A percentile compares a stretch with the other conserved stretches of the same genome.
Conservation (phyloP, 2,113 vertebrate species). For the Alces alces region DNA sequence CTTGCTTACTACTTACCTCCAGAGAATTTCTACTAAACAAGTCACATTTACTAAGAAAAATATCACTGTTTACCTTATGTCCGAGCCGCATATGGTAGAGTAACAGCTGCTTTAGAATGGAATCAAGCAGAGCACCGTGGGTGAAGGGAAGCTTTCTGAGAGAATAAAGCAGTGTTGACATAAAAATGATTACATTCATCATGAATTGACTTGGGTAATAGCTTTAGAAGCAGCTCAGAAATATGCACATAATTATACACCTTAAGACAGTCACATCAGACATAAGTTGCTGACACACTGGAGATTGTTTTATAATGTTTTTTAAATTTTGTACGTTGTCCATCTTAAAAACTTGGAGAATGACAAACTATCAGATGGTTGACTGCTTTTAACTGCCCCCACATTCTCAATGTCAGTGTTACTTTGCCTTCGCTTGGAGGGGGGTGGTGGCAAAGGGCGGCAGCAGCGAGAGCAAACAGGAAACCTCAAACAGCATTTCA, state of each 20-base stretch:
- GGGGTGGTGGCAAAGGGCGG: background rate
- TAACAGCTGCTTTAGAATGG: background rate
- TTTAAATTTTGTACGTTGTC: background rate
- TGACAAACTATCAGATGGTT: background rate
- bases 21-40: background rate
- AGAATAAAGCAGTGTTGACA: background rate
- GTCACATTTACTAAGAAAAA: background rate
- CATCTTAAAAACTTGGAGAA: background rate
- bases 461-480: background rate
- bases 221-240: background rate
- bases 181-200: background rate
- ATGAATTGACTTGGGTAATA: background rate
- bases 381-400: background rate
- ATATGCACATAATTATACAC: background rate
- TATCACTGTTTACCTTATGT: background rate
- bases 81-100: background rate
- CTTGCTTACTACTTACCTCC: background rate
- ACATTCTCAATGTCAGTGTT: background rate
- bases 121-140: background rate
- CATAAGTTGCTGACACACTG: background rate
- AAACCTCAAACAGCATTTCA: background rate
- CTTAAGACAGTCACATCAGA: background rate
- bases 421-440: background rate
- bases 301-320: background rate
- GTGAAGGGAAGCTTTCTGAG: background rate